Evolutionary conservation across 1,140 invertebrate genomes (phyloP).

Genomic region (Brachionus angularis): DNA sequence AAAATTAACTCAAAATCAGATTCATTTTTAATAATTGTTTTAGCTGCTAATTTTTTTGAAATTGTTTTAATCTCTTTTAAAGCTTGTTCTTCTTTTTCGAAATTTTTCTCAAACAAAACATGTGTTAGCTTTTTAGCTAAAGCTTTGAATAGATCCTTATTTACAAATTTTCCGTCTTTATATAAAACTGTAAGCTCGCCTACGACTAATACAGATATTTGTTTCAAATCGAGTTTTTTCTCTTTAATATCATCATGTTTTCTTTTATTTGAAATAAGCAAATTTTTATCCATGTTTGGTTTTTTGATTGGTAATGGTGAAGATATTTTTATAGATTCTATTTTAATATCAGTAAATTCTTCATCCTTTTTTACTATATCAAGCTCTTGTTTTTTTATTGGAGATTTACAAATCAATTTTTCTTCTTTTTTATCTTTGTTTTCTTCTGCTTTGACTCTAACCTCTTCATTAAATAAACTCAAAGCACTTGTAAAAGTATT

Average conservation of each 20-base stretch:
- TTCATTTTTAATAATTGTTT: not conserved
- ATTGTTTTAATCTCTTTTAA: conserved; percentile 24
- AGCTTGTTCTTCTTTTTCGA: conserved; percentile 3
- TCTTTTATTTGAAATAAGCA: not conserved
- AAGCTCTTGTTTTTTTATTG: not conserved
- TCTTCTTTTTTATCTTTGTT: not conserved
- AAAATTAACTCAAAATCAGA: conserved; percentile 18
- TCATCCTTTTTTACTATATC: not conserved
- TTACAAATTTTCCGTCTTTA: conserved; percentile 32
- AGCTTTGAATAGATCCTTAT: conserved; percentile 31
- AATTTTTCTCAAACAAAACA: conserved; percentile 5
- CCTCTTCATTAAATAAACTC: conserved; percentile 6
- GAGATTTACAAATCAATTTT: not conserved
- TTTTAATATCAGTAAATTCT: conserved; percentile 5
- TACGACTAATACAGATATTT: conserved; percentile 27
- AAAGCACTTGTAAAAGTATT: conserved; percentile 20
- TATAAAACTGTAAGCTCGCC: conserved; percentile 25
- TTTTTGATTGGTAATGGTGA: not conserved
- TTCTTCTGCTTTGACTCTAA: not conserved
- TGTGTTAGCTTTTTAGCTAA: conserved; percentile 30
- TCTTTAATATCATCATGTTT: not conserved
- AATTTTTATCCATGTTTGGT: too few relatives aligned
- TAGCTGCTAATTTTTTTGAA: not conserved
- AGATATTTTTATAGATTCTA: conserved; percentile 12
- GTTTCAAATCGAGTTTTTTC: conserved; percentile 9